Evolutionary conservation across 2,888 invertebrate species (phyloP), one percentile per base, ranked within the genome.

Genomic region (Rhyacophila evoluta): DNA sequence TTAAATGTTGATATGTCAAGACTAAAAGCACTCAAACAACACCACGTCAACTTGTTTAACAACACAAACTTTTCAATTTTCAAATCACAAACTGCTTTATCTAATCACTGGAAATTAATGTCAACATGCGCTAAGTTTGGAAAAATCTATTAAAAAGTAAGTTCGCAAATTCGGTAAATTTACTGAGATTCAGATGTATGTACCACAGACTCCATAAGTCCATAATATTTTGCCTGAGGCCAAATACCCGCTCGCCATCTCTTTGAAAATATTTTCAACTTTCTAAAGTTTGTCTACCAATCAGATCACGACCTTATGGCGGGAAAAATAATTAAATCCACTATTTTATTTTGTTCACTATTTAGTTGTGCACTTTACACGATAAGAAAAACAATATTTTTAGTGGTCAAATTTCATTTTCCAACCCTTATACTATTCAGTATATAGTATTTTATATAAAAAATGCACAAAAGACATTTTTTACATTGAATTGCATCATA

Each of bases 261-360:
- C 79, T 80, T 80, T 80, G 79, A 80, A 80, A 80, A 80, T 80
- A 80, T 80, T 80, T 80, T 77, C 79, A 80, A 80, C 79, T 80
- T 80, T 80, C 79, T 80, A 80, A 80, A 77, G 41, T 72, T 15
- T 70, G 2, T 77, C 29, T 6, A 77, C 79, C 79, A 80, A 79
- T 79, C 79, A 77, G 55, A 79, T 38, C 55, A 19, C 15, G 12
- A 1, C 15, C 10, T 55, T 55, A 5, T 6, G 12, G 15, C 15
- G 29, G 15, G 29, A 15, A 15, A 25, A 36, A 19, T 12, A 15
- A 36, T 72, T 72, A 36, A 15, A 33, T 33, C 12, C 36, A 71
- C 33, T 33, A n/a, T n/a, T n/a, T n/a, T n/a, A n/a, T n/a, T n/a
- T n/a, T n/a, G n/a, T n/a, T n/a, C n/a, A n/a, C n/a, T n/a, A n/a